Evolutionary conservation across 2,888 invertebrate genomes (phyloP), one percentile per base, ranked within the genome.

Genomic region (Phengaris arion): DNA sequence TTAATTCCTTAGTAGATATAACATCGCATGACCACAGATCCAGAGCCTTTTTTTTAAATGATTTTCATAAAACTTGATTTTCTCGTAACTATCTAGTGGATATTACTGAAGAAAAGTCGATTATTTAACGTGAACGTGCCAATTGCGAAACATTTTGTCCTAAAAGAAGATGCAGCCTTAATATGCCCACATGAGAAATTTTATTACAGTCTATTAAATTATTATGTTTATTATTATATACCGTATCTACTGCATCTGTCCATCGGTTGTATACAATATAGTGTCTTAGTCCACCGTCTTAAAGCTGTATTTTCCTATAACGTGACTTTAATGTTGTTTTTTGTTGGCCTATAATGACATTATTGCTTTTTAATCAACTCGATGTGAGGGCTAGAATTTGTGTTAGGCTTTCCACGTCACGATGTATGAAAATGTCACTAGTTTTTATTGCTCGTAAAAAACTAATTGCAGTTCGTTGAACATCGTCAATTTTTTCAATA

Each of bases 351-450:
- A 85, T 89, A 88, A 90, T 89, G 87, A 83, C 85, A 87, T 90
- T 91, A 91, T 88, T 85, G 86, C 87, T 86, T 89, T 89, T 86
- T 89, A 90, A 90, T 91, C 87, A 88, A 84, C 89, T 79, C 81
- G 79, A 86, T 87, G 90, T 89, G 91, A 83, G 90, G 89, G 83
- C 87, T 72, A 52, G 22, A 72, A 72, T 51, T 70, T 70, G 70
- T 70, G 70, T 70, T 70, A 72, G 72, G 72, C 72, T 72, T 72
- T 72, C 35, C 82, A 80, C 81, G 80, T 79, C 81, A 80, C 81
- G 81, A 80, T 79, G 80, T 79, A 79, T 78, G 81, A 81, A 81
- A 80, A 72, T 72, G 79, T 81, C 82, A 79, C 79, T 55, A 51
- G 75, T 75, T 75, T 75, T 75, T 75, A 70, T 70, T 48, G n/a